Percentiles rank a stretch among this genome's conserved stretches.
phyloP scores from a whole-genome alignment of 2,888 invertebrate species.

The Xanthia icteritia region DNA sequence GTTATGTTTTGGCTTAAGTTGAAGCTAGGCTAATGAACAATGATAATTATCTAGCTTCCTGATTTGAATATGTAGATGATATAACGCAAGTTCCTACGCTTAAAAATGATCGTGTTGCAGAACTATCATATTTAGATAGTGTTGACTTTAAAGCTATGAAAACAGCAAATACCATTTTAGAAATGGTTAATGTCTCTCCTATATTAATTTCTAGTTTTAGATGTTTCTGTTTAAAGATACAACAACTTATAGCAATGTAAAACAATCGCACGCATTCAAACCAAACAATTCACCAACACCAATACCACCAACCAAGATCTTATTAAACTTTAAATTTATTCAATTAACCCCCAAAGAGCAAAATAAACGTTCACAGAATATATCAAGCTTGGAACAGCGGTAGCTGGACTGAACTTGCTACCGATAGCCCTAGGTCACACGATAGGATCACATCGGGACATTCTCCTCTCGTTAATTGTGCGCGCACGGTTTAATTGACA shows the following conservation, averaged over 20 bases:
- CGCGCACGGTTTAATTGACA: conserved; percentile 82
- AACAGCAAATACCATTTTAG: fast-evolving
- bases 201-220: neutral
- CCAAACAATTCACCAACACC: conserved; percentile 31
- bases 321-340: conserved; percentile 73
- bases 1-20: conserved; percentile 32
- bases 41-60: neutral
- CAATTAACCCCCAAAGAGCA: conserved; percentile 81
- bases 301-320: conserved; percentile 63
- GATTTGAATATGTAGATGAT: neutral
- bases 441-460: conserved; percentile 85
- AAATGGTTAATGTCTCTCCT: fast-evolving
- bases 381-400: conserved; percentile 83
- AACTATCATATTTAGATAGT: neutral
- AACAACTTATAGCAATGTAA: neutral
- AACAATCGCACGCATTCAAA: conserved; percentile 12
- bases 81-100: fast-evolving
- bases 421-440: conserved; percentile 86
- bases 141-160: no score
- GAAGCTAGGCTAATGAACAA: neutral
- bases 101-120: neutral
- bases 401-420: conserved; percentile 84
- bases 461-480: conserved; percentile 85
- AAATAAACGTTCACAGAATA: conserved; percentile 82
- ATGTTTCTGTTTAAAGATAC: neutral